A percentile compares a stretch with the other conserved stretches of the same genome.
Conservation (phyloP, 2,113 vertebrate genomes). For the Parus major region DNA sequence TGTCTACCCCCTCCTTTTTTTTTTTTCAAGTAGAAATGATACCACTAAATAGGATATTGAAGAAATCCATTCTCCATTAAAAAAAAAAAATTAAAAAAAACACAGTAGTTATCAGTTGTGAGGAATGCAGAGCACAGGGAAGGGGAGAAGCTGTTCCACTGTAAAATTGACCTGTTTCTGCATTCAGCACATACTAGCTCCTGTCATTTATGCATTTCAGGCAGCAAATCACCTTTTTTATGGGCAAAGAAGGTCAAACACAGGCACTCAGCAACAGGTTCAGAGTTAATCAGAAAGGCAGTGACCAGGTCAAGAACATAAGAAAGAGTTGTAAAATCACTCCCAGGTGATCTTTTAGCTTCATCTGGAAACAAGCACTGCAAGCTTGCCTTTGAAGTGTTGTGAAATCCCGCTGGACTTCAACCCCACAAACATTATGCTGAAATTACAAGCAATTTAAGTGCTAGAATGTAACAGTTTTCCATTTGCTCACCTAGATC, state of each 20-base stretch:
- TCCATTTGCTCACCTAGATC: background rate
- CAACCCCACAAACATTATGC: background rate
- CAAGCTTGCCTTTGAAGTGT: background rate
- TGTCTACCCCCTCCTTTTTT: too few relatives aligned
- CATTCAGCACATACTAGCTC: background rate
- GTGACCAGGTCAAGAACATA: background rate
- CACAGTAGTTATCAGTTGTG: background rate
- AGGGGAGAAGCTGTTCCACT: background rate
- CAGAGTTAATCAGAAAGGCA: background rate
- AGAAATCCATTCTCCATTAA: background rate
- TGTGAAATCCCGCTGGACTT: constrained; percentile 1
- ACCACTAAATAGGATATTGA: background rate
- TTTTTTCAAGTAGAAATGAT: background rate
- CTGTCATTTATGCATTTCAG: background rate
- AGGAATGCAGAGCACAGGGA: background rate
- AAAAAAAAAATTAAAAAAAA: background rate
- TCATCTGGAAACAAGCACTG: background rate
- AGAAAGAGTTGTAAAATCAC: background rate
- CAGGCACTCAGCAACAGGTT: background rate
- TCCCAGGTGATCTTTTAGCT: background rate
- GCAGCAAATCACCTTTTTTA: background rate
- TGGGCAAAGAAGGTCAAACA: background rate
- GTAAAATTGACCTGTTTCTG: background rate
- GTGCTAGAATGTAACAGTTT: background rate
- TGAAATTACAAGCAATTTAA: background rate